Base-by-base conservation (phyloP, 2,113 vertebrate species). In the Sardina pilchardus region DNA sequence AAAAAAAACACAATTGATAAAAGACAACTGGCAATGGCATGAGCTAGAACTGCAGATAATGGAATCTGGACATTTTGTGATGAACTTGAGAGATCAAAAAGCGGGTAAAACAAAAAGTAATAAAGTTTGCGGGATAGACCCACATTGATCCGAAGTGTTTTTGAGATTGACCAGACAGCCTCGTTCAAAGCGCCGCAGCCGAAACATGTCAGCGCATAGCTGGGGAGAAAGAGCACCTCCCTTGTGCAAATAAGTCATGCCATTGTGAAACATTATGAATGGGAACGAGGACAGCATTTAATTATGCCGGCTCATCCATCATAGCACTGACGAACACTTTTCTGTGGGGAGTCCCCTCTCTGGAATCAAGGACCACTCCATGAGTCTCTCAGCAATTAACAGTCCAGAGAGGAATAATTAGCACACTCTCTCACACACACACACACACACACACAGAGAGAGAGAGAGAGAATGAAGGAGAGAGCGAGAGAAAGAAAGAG, bases 201-300 rank as follows among this genome's bases (percentile, higher is more conserved):
- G 43, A 82, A 85, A 84, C 24, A 84, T 14, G n/a, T 81, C 43
- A 44, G 53, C 16, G 48, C 47, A 47, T 59, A 81, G 82, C 43
- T 81, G 9, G 50, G 26, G 1, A 16, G 1, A 43, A 85, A 42
- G 17, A 36, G 1, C 2, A 34, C 9, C 26, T 42, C 39, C 34
- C 39, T 34, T 50, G n/a, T 39, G 59, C 45, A 85, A 67, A 59
- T 84, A 71, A 81, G 19, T 71, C 81, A 81, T 50, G 7, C 39
- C 50, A 71, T 85, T 91, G 63, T 67, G 56, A 86, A 87, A 86
- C 24, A 84, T 87, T 63, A 88, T 86, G 78, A 84, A 88, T 87
- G 50, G 44, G 56, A 84, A 63, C 36, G 10, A 71, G 82, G 80
- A 88, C 83, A 4, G 4, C 67, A 81, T 86, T 86, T 63, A 78